Conservation (phyloP, 2,797 vertebrate genomes). For the Pantherophis alleghaniensis region DNA sequence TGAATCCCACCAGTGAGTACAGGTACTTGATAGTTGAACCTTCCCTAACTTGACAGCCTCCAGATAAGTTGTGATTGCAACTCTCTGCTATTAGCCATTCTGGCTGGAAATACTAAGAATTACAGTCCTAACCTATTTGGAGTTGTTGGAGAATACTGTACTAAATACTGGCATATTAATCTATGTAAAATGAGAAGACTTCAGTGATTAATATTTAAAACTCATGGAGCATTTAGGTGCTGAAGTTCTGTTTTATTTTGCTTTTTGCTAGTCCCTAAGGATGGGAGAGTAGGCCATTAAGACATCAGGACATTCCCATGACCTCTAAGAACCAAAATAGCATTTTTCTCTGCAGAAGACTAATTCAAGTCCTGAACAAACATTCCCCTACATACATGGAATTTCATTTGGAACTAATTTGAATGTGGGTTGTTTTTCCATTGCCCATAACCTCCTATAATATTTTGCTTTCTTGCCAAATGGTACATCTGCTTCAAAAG, state of each 20-base stretch:
- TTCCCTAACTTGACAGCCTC: not conserved
- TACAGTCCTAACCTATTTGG: not conserved
- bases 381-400: conserved; percentile 42
- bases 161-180: not conserved
- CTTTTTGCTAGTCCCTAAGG: conserved; percentile 7
- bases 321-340: conserved; percentile 42
- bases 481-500: conserved; percentile 36
- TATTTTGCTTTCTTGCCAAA: conserved; percentile 15
- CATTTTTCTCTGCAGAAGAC: conserved; percentile 46
- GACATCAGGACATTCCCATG: conserved; percentile 56
- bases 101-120: not conserved
- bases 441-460: conserved; percentile 38
- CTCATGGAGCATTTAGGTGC: not conserved
- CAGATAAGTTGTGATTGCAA: not conserved
- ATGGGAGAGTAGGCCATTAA: conserved; percentile 3
- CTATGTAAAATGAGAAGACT: not conserved
- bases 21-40: not conserved
- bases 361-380: conserved; percentile 45
- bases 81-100: not conserved
- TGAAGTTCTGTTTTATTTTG: conserved; percentile 36
- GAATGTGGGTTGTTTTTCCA: conserved; percentile 43
- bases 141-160: conserved; percentile 7
- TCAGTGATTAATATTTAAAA: not conserved
- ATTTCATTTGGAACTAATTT: conserved; percentile 26
- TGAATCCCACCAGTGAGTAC: not conserved